A percentile compares a stretch with the other conserved stretches of the same genome.
These are phyloP conservation scores for Alviniconcha marisindica DNA, from an alignment of 1,140 invertebrate genomes.

Conservation along the genomic window DNA sequence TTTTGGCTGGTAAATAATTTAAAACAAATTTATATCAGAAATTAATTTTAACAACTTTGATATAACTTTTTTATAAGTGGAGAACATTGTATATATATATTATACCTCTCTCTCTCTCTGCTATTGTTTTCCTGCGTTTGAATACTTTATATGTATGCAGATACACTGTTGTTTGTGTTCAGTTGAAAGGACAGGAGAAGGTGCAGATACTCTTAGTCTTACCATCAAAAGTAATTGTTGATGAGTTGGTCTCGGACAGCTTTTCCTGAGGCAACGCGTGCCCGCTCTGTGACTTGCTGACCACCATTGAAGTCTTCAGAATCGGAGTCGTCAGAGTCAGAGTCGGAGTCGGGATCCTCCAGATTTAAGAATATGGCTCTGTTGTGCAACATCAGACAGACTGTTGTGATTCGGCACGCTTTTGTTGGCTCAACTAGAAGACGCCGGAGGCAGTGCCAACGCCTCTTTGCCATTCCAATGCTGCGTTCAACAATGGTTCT, in stretches of 20 bases:
- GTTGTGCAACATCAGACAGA: conserved; percentile 35
- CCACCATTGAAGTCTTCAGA: not conserved
- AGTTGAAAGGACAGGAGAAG: too few species aligned
- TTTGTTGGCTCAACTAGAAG: conserved; percentile 10
- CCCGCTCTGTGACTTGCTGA: not conserved
- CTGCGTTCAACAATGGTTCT: not conserved
- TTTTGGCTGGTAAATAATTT: too few species aligned
- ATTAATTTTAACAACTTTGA: too few species aligned
- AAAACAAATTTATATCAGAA: too few species aligned
- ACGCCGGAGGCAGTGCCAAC: conserved; percentile 9
- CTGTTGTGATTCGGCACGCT: conserved; percentile 22
- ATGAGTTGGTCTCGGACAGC: not conserved
- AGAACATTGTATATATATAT: too few species aligned
- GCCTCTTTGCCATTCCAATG: not conserved
- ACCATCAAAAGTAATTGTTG: conserved; percentile 16
- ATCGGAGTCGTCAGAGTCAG: not conserved
- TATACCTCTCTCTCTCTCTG: too few species aligned
- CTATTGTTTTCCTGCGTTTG: too few species aligned
- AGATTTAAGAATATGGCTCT: conserved; percentile 14
- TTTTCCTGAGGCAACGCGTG: not conserved
- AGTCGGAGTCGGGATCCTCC: too few species aligned
- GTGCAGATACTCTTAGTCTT: too few species aligned
- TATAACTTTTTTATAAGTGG: too few species aligned
- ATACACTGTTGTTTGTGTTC: too few species aligned
- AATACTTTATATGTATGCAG: too few species aligned